phyloP scores from a whole-genome alignment of 2,113 vertebrate species.

The Rhabdornis inornatus region DNA sequence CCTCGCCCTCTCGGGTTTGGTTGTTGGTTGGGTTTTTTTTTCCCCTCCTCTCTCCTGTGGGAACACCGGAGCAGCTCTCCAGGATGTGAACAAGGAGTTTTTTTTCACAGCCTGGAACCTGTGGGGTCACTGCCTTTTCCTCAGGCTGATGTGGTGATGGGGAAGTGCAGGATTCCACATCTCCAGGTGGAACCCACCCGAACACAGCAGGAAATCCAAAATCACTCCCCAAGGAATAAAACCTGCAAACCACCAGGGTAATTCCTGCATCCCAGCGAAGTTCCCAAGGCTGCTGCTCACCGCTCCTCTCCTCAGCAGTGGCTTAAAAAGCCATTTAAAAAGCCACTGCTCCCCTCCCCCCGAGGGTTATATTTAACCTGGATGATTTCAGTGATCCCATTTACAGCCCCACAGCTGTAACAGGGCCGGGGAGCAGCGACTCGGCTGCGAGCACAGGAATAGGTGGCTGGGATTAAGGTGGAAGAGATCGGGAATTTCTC shows the following conservation, averaged over 20 bases:
- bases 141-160: not conserved
- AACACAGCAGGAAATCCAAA: not conserved
- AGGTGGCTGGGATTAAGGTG: not conserved
- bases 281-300: not conserved
- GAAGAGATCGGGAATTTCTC: not conserved
- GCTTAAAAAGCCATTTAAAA: not conserved
- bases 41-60: not conserved
- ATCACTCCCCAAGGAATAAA: not conserved
- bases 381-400: conserved; percentile 60
- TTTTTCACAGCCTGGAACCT: not conserved
- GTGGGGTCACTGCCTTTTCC: not conserved
- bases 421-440: not conserved
- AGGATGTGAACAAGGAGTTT: not conserved
- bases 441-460: not conserved
- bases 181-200: not conserved
- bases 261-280: not conserved
- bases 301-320: not conserved
- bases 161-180: not conserved
- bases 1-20: not conserved
- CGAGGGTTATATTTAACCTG: conserved; percentile 59
- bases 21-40: not conserved
- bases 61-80: not conserved
- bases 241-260: not conserved
- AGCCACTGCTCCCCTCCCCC: conserved; percentile 20
- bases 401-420: conserved; percentile 44